Base-by-base conservation (phyloP, 2,797 vertebrate genomes). In the Novumbra hubbsi region DNA sequence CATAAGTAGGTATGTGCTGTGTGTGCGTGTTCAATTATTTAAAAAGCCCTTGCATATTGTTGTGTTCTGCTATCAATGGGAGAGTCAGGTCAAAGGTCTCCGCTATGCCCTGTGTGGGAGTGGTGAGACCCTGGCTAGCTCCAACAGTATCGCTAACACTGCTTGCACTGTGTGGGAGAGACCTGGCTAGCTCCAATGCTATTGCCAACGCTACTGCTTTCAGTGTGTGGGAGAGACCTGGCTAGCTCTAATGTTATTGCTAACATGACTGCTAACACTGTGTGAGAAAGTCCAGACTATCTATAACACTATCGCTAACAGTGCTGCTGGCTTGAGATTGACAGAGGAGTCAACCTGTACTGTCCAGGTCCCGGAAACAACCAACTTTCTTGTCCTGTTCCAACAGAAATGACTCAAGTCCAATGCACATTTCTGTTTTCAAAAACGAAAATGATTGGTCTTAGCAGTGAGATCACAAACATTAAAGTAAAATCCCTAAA, bases 21-120 rank as follows among this genome's bases (percentile, higher is more conserved):
- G 24, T 57, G 52, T 57, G 63, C 34, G 27, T 64, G 63, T 64
- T 11, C 6, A 45, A 1, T 45, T 45, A 12, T 45, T 45, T 45
- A 14, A 45, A 55, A 55, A 55, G n/a, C 8, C 52, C n/a, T 50
- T 7, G 19, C n/a, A 57, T n/a, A 52, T 21, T 55, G 49, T 63
- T 69, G 68, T 68, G 66, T 68, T 38, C 16, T n/a, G 41, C 8
- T 45, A 30, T 70, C 68, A 52, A 45, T 30, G 68, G 16, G 34
- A 45, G 34, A 68, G 66, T 45, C 34, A 24, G 34, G 38, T 8
- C 16, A 30, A 8, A 24, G 66, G 5, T 45, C n/a, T 45, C 41
- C 14, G 60, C n/a, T 27, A 24, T 17, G n/a, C 41, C 41, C 24
- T 64, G 62, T 64, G 62, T 64, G 62, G 62, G 62, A 64, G 41